These are phyloP conservation scores for Thereva nobilitata DNA, from an alignment of 2,888 invertebrate species.

Conservation along the genomic window DNA sequence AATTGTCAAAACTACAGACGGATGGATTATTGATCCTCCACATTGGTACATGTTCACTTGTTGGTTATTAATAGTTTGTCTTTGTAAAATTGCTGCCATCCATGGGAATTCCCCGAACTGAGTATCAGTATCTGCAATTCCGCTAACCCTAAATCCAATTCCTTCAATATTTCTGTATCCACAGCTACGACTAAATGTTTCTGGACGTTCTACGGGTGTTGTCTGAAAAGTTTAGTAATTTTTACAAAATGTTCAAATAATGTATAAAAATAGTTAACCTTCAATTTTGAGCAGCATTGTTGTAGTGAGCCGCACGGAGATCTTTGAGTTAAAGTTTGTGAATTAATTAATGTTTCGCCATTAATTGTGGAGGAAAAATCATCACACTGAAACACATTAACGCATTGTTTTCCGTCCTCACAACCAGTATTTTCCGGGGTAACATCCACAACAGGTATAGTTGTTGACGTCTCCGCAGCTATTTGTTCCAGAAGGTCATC, in stretches of 20 bases:
- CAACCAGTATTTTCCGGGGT: slow-evolving; percentile 42
- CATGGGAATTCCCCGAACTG: slow-evolving; percentile 60
- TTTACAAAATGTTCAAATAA: no score
- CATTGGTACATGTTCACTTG: slow-evolving; percentile 59
- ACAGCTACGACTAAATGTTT: slow-evolving; percentile 60
- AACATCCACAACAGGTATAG: no score
- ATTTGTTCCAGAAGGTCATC: no score
- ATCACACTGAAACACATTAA: slow-evolving; percentile 76
- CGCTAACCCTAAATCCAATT: slow-evolving; percentile 71
- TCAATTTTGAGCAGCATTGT: slow-evolving; percentile 49
- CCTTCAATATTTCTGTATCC: slow-evolving; percentile 76
- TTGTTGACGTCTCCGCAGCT: no score
- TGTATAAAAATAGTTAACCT: slow-evolving; percentile 24
- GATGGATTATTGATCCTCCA: slow-evolving; percentile 54
- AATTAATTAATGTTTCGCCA: slow-evolving; percentile 75
- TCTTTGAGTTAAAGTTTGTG: slow-evolving; percentile 63
- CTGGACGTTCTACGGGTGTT: slow-evolving; percentile 48
- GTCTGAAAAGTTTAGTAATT: background rate
- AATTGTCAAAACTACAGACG: slow-evolving; percentile 72
- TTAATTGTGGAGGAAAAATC: slow-evolving; percentile 69
- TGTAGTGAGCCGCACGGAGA: slow-evolving; percentile 44
- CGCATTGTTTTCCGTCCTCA: slow-evolving; percentile 67
- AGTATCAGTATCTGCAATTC: slow-evolving; percentile 66
- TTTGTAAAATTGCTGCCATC: slow-evolving; percentile 62
- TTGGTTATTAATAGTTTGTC: slow-evolving; percentile 46